A percentile compares a stretch with the other conserved stretches of the same genome.
Conservation (phyloP, 2,888 invertebrate genomes). For the Mythimna ferrago region DNA sequence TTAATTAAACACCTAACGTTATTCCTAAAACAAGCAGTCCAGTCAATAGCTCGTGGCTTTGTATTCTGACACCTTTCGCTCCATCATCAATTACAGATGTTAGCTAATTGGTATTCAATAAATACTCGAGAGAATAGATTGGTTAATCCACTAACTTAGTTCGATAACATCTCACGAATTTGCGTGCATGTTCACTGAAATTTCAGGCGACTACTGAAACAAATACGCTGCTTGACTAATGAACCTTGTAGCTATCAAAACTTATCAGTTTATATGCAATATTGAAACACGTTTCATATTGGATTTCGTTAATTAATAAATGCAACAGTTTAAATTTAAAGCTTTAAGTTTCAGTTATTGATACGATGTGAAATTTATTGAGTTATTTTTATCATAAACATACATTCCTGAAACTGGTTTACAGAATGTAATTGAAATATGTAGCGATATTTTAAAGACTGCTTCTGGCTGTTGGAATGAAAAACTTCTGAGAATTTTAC, state of each 20-base stretch:
- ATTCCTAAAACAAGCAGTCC: neutral
- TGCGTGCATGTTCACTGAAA: constrained; percentile 15
- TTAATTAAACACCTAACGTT: neutral
- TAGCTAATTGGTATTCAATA: constrained; percentile 1
- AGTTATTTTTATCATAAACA: no score
- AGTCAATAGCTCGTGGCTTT: neutral
- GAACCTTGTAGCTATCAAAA: constrained; percentile 2
- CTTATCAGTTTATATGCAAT: neutral
- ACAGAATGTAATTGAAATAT: no score
- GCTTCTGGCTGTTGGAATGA: no score
- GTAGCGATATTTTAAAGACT: no score
- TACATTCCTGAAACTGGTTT: no score
- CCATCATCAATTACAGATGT: neutral
- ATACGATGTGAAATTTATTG: no score
- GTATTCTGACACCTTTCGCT: neutral
- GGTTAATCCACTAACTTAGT: no score
- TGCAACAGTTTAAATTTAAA: neutral
- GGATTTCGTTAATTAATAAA: neutral
- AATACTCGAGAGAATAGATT: no score
- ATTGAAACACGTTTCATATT: constrained; percentile 1
- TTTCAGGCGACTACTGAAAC: constrained; percentile 9
- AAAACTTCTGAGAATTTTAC: no score
- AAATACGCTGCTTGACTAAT: constrained; percentile 1
- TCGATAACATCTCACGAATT: constrained; percentile 6
- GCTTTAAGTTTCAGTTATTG: neutral